These are phyloP conservation scores for Cyclina sinensis DNA, from an alignment of 1,140 invertebrate species.

Conservation along the genomic window DNA sequence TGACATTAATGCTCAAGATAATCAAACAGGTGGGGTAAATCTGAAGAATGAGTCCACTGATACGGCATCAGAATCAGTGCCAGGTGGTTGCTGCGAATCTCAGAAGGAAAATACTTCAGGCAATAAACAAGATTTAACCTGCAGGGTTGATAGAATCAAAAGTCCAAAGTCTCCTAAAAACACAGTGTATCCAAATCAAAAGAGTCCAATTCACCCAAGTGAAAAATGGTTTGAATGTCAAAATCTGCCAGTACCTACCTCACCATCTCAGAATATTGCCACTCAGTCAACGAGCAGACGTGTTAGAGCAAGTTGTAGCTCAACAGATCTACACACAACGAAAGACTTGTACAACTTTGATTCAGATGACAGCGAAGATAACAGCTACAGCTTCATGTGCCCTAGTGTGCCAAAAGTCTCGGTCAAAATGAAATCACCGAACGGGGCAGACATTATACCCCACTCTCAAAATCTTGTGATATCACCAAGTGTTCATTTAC, in stretches of 20 bases:
- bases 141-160: conserved; percentile 50
- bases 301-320: conserved; percentile 4
- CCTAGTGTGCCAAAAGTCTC: conserved; percentile 61
- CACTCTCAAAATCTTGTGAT: conserved; percentile 64
- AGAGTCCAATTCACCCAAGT: conserved; percentile 33
- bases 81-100: conserved; percentile 31
- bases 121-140: conserved; percentile 20
- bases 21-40: neutral
- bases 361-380: conserved; percentile 67
- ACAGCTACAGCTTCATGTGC: conserved; percentile 64
- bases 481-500: conserved; percentile 64
- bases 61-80: neutral
- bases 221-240: conserved; percentile 63
- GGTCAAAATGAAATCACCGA: conserved; percentile 40
- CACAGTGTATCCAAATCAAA: conserved; percentile 61
- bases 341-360: conserved; percentile 69
- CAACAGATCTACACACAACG: conserved; percentile 39
- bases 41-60: neutral
- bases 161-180: conserved; percentile 60
- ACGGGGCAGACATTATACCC: conserved; percentile 36
- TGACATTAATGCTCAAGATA: conserved; percentile 29
- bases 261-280: neutral
- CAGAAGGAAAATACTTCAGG: conserved; percentile 63
- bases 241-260: conserved; percentile 31
- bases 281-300: conserved; percentile 1